These are phyloP conservation scores for Thera obeliscata DNA, from an alignment of 2,888 invertebrate genomes.

Conservation along the genomic window DNA sequence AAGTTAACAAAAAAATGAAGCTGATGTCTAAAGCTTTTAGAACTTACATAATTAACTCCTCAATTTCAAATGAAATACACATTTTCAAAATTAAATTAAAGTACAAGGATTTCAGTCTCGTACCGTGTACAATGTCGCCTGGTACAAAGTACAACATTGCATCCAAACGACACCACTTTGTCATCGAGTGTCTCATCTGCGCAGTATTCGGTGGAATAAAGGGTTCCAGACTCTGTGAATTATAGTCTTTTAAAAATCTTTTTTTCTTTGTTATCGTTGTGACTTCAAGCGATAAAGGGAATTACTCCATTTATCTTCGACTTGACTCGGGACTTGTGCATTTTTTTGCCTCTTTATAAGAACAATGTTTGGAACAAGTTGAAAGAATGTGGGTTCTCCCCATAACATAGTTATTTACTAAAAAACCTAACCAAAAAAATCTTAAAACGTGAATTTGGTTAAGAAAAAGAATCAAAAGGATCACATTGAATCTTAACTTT, in stretches of 20 bases:
- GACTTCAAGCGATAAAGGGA: slow-evolving; percentile 73
- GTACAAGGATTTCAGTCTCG: neutral
- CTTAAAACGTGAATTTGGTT: no score
- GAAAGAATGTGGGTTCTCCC: neutral
- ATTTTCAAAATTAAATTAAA: neutral
- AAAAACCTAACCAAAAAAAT: no score
- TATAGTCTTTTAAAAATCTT: slow-evolving; percentile 77
- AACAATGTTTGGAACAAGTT: neutral
- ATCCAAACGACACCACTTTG: slow-evolving; percentile 29
- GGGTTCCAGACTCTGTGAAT: slow-evolving; percentile 66
- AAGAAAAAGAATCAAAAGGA: no score
- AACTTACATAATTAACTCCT: no score
- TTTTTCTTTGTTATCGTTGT: slow-evolving; percentile 73
- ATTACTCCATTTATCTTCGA: slow-evolving; percentile 74
- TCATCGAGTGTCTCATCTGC: slow-evolving; percentile 48
- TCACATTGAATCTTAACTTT: no score
- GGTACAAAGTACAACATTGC: no score
- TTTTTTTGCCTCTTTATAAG: slow-evolving; percentile 27
- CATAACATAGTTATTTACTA: neutral
- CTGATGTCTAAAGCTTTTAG: no score
- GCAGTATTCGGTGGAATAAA: slow-evolving; percentile 49
- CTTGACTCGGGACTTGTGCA: slow-evolving; percentile 37
- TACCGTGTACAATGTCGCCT: neutral
- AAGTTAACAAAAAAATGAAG: no score
- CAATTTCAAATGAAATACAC: no score